Conservation (phyloP, 2,888 invertebrate genomes). For the Eristalis pertinax region DNA sequence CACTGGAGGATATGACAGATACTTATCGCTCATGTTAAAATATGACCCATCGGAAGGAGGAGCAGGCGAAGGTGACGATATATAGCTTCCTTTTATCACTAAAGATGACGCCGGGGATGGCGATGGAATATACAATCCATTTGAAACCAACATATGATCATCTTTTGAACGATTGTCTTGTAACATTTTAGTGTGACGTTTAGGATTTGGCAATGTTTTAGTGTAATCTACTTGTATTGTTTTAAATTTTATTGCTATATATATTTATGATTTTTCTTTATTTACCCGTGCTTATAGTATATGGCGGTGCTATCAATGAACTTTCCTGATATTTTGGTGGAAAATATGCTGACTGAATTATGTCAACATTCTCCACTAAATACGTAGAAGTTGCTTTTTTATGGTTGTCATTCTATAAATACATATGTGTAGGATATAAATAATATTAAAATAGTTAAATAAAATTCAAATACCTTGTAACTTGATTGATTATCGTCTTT, state of each 20-base stretch:
- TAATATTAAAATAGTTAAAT: background rate
- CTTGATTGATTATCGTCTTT: conserved; percentile 80
- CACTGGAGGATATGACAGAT: conserved; percentile 80
- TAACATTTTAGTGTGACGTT: conserved; percentile 78
- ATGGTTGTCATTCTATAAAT: conserved; percentile 78
- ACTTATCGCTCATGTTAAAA: conserved; percentile 80
- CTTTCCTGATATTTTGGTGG: conserved; percentile 80
- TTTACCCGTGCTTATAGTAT: conserved; percentile 72
- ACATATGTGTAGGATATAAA: conserved; percentile 8
- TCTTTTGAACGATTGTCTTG: conserved; percentile 79
- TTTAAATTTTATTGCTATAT: background rate
- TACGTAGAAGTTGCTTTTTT: conserved; percentile 80
- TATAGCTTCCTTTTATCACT: conserved; percentile 80
- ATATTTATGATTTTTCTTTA: background rate
- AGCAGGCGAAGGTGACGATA: conserved; percentile 80
- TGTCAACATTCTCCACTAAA: conserved; percentile 79
- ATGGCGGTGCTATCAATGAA: conserved; percentile 79
- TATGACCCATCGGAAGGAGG: conserved; percentile 80
- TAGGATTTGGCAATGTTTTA: conserved; percentile 79
- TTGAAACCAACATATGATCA: conserved; percentile 79
- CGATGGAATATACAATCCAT: conserved; percentile 79
- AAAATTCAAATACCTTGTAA: conserved; percentile 76
- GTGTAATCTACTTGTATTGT: conserved; percentile 75
- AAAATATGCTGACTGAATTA: conserved; percentile 79
- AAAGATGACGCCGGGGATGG: conserved; percentile 79